Evolutionary conservation across 2,888 invertebrate species (phyloP).

Genomic region (Cephus pygmeus): DNA sequence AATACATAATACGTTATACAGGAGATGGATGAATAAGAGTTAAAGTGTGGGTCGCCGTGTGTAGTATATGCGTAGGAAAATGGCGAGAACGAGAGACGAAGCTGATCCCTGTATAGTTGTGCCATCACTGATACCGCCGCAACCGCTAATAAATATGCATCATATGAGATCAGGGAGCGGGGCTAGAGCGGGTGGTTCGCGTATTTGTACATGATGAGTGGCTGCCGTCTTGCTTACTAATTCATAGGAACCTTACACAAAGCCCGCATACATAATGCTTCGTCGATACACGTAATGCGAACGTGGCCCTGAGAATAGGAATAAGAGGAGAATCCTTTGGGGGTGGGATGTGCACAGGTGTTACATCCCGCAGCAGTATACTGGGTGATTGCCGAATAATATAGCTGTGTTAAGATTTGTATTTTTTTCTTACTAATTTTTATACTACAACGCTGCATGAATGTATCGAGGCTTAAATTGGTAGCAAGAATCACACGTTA

Average conservation of each 20-base stretch:
- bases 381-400: neutral
- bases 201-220: neutral
- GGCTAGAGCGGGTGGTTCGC: neutral
- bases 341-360: neutral
- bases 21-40: neutral
- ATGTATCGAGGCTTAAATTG: neutral
- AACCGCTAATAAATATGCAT: neutral
- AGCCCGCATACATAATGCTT: slow-evolving; percentile 1
- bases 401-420: neutral
- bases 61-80: neutral
- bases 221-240: slow-evolving; percentile 1
- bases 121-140: neutral
- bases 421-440: neutral
- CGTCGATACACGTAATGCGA: slow-evolving; percentile 1
- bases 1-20: neutral
- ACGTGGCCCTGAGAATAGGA: neutral
- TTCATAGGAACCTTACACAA: slow-evolving; percentile 1
- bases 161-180: neutral
- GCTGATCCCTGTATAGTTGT: neutral
- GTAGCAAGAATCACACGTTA: neutral
- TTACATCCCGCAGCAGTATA: neutral
- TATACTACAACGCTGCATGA: neutral
- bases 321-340: neutral
- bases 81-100: neutral
- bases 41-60: neutral